Conservation (phyloP, 2,113 vertebrate genomes). For the Myotis lucifugus region DNA sequence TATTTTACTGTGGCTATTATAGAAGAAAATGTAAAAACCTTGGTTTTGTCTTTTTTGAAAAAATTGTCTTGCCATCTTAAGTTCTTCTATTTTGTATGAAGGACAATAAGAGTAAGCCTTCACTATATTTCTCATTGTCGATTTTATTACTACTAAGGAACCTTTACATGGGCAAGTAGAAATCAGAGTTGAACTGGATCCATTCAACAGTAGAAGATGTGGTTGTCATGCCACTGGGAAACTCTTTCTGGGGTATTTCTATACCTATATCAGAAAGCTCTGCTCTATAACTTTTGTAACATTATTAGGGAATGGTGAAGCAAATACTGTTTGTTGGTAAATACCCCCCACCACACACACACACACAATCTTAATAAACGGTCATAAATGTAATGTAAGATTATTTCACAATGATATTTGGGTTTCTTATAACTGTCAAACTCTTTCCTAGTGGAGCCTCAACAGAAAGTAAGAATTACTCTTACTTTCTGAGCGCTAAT, state of each 20-base stretch:
- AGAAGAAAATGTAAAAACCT: not conserved
- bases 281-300: not conserved
- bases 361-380: not conserved
- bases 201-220: not conserved
- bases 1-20: not conserved
- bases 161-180: not conserved
- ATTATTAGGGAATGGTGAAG: not conserved
- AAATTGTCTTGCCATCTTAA: not conserved
- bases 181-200: not conserved
- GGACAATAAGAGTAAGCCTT: not conserved
- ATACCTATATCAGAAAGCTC: not conserved
- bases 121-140: not conserved
- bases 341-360: not conserved
- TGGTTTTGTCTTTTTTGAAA: not conserved
- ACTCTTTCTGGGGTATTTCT: not conserved
- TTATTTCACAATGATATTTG: not conserved
- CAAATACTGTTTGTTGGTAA: not conserved
- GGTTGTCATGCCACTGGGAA: not conserved
- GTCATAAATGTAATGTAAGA: not conserved
- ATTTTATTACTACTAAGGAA: not conserved
- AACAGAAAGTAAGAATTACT: not conserved
- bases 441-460: not conserved
- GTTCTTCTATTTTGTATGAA: not conserved
- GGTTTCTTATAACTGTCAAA: not conserved
- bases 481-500: not conserved